These are phyloP conservation scores for Ia io DNA, from an alignment of 2,113 vertebrate genomes.

Conservation along the genomic window DNA sequence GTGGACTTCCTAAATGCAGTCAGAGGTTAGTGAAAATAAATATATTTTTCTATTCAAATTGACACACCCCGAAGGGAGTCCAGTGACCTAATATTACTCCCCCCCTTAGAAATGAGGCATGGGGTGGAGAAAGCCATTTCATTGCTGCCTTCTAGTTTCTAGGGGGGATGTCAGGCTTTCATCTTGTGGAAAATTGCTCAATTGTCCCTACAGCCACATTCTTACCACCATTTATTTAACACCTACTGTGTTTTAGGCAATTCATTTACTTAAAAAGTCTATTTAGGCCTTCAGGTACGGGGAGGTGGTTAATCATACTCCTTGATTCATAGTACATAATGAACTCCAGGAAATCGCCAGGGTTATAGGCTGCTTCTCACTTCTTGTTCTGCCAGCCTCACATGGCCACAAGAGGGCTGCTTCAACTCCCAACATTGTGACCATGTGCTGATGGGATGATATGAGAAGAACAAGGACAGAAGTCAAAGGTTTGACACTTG, in stretches of 20 bases:
- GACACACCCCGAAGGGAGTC: not conserved
- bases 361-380: not conserved
- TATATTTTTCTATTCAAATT: not conserved
- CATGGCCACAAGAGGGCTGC: not conserved
- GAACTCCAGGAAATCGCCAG: not conserved
- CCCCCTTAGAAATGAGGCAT: not conserved
- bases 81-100: not conserved
- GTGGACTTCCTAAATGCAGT: not conserved
- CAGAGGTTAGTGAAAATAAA: slow-evolving; percentile 44
- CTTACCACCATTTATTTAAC: slow-evolving; percentile 15
- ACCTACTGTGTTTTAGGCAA: slow-evolving; percentile 27
- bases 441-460: not conserved
- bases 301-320: not conserved
- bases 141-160: slow-evolving; percentile 29
- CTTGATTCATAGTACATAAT: not conserved
- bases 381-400: not conserved
- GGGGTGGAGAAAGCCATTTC: not conserved
- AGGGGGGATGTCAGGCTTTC: not conserved
- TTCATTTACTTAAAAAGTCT: slow-evolving; percentile 43
- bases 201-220: not conserved
- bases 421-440: not conserved
- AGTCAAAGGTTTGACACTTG: not conserved
- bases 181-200: not conserved
- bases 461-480: not conserved
- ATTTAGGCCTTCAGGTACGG: not conserved